These are phyloP conservation scores for Phymatocera aterrima DNA, from an alignment of 2,888 invertebrate species.

Conservation along the genomic window DNA sequence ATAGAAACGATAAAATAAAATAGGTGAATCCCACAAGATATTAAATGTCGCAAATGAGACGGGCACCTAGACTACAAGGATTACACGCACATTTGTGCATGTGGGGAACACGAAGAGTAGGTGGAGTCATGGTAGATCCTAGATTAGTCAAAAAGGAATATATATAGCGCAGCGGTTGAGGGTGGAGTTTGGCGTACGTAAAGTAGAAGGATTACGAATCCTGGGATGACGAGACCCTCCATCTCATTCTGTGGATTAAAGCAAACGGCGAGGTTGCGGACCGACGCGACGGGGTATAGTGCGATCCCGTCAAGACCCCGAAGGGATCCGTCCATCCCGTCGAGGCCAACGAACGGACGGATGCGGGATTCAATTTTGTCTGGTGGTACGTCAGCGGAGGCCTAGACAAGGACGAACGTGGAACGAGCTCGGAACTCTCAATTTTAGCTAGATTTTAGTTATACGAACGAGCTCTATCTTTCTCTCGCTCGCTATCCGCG, in stretches of 20 bases:
- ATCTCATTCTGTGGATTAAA: conserved; percentile 38
- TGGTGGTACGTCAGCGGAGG: conserved; percentile 2
- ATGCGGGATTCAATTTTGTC: conserved; percentile 36
- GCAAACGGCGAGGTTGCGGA: conserved; percentile 33
- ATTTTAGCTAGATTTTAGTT: neutral
- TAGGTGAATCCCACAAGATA: neutral
- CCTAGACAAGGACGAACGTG: neutral
- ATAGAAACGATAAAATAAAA: neutral
- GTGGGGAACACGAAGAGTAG: neutral
- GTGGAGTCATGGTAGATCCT: neutral
- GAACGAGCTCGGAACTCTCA: neutral
- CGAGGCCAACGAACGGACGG: neutral
- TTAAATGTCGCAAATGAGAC: conserved; percentile 1
- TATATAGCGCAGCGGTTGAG: no score
- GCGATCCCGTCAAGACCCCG: conserved; percentile 26
- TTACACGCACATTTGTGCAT: neutral
- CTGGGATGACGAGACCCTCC: conserved; percentile 14
- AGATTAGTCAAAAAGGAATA: conserved; percentile 15
- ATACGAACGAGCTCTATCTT: no score
- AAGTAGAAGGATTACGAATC: conserved; percentile 40
- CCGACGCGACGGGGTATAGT: no score
- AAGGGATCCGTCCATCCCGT: conserved; percentile 24
- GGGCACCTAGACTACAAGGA: neutral
- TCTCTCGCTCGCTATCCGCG: neutral
- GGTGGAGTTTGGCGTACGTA: neutral